phyloP scores from a whole-genome alignment of 2,888 invertebrate species.

The Nomada lathburiana region DNA sequence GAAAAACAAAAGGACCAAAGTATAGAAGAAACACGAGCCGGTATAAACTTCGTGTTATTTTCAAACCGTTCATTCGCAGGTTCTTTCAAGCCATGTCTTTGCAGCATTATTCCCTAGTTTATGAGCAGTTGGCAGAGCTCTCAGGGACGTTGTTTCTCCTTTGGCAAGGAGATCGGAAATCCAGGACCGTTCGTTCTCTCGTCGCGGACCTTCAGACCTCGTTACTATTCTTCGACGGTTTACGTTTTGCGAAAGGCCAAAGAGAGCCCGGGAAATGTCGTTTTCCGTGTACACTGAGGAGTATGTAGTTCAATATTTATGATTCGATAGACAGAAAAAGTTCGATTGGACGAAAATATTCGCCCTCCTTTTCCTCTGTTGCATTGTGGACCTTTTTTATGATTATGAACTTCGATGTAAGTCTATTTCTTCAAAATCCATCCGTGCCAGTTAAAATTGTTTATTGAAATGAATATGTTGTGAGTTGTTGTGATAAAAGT shows the following conservation, averaged over 20 bases:
- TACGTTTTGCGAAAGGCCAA: conserved; percentile 10
- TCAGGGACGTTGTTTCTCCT: conserved; percentile 40
- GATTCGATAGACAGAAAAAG: background rate
- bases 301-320: conserved; percentile 16
- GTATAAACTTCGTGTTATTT: background rate
- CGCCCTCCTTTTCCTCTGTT: background rate
- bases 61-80: background rate
- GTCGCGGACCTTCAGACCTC: conserved; percentile 17
- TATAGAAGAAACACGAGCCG: background rate
- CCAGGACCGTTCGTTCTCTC: conserved; percentile 9
- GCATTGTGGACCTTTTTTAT: background rate
- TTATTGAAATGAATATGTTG: too few species aligned
- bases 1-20: background rate
- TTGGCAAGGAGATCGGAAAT: conserved; percentile 50
- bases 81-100: background rate
- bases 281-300: background rate
- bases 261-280: background rate
- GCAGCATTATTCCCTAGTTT: conserved; percentile 45
- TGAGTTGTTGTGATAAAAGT: too few species aligned
- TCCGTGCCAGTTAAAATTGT: too few species aligned
- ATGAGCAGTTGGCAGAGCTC: conserved; percentile 58
- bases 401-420: too few species aligned
- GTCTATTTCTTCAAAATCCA: too few species aligned
- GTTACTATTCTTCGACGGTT: conserved; percentile 23
- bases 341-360: background rate